Percentiles rank a stretch among this genome's conserved stretches.
phyloP scores from a whole-genome alignment of 2,797 vertebrate genomes.

The Pseudomugil tenellus region DNA sequence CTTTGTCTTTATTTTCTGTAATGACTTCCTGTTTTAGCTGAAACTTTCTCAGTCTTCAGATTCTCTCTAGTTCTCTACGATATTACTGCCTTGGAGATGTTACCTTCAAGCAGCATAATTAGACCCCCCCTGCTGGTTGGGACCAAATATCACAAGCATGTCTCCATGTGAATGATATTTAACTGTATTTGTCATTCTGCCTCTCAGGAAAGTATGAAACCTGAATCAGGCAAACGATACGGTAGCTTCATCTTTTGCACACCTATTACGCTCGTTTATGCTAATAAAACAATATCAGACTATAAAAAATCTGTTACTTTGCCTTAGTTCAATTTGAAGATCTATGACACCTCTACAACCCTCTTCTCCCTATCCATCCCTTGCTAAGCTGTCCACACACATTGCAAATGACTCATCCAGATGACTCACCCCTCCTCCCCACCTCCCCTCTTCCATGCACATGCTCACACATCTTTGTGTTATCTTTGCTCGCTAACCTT shows the following conservation, averaged over 20 bases:
- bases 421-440: conserved; percentile 76
- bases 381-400: conserved; percentile 72
- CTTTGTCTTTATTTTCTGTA: conserved; percentile 1
- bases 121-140: conserved; percentile 56
- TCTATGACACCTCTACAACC: conserved; percentile 49
- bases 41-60: conserved; percentile 47
- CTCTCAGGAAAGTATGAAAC: conserved; percentile 33
- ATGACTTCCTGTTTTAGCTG: conserved; percentile 3
- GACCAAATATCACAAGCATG: conserved; percentile 26
- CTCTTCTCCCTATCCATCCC: conserved; percentile 61
- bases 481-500: conserved; percentile 83
- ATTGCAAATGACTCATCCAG: conserved; percentile 84
- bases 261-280: background rate
- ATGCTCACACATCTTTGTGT: conserved; percentile 79
- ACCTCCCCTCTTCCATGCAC: conserved; percentile 56
- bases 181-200: conserved; percentile 44
- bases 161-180: conserved; percentile 31
- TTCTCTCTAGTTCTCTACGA: conserved; percentile 26
- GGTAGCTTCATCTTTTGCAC: conserved; percentile 25
- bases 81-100: conserved; percentile 23
- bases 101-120: conserved; percentile 39
- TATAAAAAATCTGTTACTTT: conserved; percentile 25
- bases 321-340: conserved; percentile 16
- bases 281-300: conserved; percentile 3
- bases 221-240: conserved; percentile 16